These are phyloP conservation scores for Leptinotarsa juncta DNA, from an alignment of 2,888 invertebrate species.

Conservation along the genomic window DNA sequence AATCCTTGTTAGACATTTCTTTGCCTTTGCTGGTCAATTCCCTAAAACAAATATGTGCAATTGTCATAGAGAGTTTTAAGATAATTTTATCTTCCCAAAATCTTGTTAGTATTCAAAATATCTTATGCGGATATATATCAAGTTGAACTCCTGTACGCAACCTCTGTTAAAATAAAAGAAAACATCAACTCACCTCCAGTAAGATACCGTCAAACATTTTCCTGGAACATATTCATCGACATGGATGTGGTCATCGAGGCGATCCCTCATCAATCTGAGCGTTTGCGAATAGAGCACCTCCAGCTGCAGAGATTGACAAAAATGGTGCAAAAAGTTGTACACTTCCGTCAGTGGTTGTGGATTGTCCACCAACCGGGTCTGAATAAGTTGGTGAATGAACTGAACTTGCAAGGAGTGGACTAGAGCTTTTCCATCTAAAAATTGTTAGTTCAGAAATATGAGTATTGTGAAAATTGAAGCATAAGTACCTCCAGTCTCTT, in stretches of 20 bases:
- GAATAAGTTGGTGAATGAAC: constrained; percentile 94
- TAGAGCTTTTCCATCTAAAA: constrained; percentile 89
- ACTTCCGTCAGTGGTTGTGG: constrained; percentile 83
- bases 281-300: constrained; percentile 92
- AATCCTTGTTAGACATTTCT: constrained; percentile 68
- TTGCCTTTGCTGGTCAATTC: constrained; percentile 70
- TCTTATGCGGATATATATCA: too few species aligned
- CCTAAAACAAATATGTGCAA: constrained; percentile 54
- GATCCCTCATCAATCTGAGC: constrained; percentile 85
- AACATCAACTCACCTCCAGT: constrained; percentile 80
- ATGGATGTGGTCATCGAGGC: constrained; percentile 88
- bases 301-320: constrained; percentile 94
- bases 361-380: constrained; percentile 87
- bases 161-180: neutral
- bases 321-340: constrained; percentile 87
- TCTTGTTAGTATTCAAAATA: too few species aligned
- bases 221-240: constrained; percentile 93
- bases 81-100: neutral
- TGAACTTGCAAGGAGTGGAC: constrained; percentile 95
- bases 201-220: constrained; percentile 89
- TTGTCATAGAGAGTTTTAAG: neutral
- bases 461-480: neutral
- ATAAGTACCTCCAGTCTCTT: constrained; percentile 87
- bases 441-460: neutral
- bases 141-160: too few species aligned